Percentiles rank a stretch among this genome's conserved stretches.
These are phyloP conservation scores for Corythornis vintsioides DNA, from an alignment of 2,113 vertebrate species.

Conservation along the genomic window DNA sequence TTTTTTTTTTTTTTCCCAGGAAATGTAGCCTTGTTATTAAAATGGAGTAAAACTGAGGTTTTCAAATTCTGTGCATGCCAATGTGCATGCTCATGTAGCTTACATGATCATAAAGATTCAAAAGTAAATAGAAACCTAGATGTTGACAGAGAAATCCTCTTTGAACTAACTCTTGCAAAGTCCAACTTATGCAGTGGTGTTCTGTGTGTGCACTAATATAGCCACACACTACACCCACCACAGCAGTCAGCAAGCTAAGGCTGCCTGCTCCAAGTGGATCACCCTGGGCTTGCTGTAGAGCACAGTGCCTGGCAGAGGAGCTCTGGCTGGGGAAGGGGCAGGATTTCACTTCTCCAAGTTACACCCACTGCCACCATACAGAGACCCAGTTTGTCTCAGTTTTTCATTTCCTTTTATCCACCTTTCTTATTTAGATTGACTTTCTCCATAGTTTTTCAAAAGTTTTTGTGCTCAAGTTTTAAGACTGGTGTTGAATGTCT, in stretches of 20 bases:
- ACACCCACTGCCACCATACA: background rate
- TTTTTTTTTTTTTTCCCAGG: background rate
- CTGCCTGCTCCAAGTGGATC: background rate
- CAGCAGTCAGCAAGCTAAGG: background rate
- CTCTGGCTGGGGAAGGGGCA: background rate
- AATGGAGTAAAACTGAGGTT: background rate
- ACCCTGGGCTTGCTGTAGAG: background rate
- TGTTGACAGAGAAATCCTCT: background rate
- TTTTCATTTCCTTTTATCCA: background rate
- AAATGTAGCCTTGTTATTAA: background rate
- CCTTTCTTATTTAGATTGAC: background rate
- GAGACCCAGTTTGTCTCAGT: background rate
- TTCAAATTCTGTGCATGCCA: background rate
- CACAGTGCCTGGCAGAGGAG: rapidly evolving
- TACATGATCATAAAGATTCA: background rate
- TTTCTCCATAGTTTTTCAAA: background rate
- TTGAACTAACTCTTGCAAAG: background rate
- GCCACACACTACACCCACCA: background rate
- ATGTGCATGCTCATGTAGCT: background rate
- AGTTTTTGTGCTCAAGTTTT: background rate
- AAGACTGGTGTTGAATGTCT: background rate
- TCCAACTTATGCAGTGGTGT: background rate
- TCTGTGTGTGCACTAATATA: background rate
- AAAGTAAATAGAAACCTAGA: background rate
- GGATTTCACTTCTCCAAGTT: background rate